Percentiles rank a stretch among this genome's conserved stretches.
Evolutionary conservation across 2,113 vertebrate species (phyloP).

Genomic region (Barnardius zonarius): DNA sequence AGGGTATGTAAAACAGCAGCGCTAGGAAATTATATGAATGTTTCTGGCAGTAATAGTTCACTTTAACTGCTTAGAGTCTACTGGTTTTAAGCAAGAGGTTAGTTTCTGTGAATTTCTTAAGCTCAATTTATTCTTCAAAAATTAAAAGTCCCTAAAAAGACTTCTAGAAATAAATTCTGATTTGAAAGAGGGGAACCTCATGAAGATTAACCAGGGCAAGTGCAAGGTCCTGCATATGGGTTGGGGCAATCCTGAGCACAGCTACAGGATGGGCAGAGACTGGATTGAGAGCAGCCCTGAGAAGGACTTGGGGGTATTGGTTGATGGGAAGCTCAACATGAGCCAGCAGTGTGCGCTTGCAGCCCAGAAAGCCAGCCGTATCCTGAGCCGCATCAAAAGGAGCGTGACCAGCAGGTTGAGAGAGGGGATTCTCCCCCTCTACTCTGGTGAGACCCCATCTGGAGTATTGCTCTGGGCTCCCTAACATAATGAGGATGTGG

Average conservation of each 20-base stretch:
- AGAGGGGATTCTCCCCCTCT: background rate
- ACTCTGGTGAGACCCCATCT: background rate
- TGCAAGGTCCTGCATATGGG: background rate
- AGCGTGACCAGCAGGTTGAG: background rate
- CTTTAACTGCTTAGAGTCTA: background rate
- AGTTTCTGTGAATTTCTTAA: background rate
- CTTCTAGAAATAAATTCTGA: background rate
- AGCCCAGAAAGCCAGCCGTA: background rate
- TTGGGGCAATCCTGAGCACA: background rate
- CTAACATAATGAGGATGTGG: background rate
- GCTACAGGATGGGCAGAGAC: background rate
- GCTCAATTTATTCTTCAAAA: background rate
- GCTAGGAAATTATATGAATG: background rate
- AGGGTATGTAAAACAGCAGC: background rate
- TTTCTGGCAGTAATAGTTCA: background rate
- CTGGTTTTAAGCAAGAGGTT: background rate
- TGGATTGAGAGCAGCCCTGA: background rate
- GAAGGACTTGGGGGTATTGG: background rate
- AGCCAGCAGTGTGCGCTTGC: background rate
- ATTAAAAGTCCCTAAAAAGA: background rate
- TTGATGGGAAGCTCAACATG: background rate
- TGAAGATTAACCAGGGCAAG: background rate
- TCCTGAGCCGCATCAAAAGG: background rate
- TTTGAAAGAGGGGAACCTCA: background rate
- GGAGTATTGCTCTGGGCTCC: background rate